A percentile compares a stretch with the other conserved stretches of the same genome.
These are phyloP conservation scores for Rachycentron canadum DNA, from an alignment of 2,797 vertebrate species.

Conservation along the genomic window DNA sequence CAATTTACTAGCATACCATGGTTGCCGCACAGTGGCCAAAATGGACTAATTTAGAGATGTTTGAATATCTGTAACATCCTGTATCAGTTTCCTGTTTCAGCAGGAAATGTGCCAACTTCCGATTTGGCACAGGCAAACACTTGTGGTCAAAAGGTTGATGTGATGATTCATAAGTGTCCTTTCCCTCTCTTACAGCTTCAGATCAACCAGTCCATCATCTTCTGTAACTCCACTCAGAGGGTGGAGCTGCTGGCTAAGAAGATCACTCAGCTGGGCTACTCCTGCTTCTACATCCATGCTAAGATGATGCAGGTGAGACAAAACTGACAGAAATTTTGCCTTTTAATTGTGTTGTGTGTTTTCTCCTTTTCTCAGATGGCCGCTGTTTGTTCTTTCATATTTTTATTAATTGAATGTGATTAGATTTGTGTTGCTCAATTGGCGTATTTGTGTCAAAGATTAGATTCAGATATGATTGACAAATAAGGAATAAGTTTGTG, in stretches of 20 bases:
- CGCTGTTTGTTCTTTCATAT: no score
- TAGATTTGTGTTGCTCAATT: no score
- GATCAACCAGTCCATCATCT: constrained; percentile 89
- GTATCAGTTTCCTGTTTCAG: not conserved
- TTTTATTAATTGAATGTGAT: no score
- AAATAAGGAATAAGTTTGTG: no score
- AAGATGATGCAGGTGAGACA: constrained; percentile 90
- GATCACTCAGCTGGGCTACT: constrained; percentile 88
- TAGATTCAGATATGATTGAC: no score
- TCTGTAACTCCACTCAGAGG: constrained; percentile 87
- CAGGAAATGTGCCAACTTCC: not conserved
- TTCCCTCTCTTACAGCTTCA: constrained; percentile 76
- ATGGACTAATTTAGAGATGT: not conserved
- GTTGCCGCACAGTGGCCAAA: not conserved
- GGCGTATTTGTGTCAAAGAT: no score
- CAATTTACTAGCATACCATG: not conserved
- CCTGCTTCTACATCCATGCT: constrained; percentile 89
- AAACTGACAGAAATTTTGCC: not conserved
- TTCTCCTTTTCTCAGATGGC: no score
- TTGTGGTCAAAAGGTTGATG: not conserved
- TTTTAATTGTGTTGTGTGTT: fast-evolving
- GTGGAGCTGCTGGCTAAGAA: constrained; percentile 88
- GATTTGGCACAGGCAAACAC: not conserved
- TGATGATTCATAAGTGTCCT: not conserved
- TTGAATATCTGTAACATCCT: not conserved